Base-by-base conservation (phyloP, 2,888 invertebrate genomes). In the Ephialtes manifestator region DNA sequence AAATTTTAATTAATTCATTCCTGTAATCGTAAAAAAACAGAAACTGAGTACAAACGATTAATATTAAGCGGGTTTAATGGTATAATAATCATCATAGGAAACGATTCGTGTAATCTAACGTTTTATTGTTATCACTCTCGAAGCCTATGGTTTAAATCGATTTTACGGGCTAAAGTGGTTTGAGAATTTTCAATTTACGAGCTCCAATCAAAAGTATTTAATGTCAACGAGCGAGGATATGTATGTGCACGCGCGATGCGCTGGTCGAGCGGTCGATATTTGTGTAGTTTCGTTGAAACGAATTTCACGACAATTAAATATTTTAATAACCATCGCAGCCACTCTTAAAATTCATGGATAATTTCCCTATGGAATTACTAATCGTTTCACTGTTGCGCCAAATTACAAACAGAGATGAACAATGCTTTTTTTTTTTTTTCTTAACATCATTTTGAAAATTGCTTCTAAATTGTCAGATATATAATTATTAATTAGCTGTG, bases 81-180 rank as follows among this genome's bases (percentile, higher is more conserved):
- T 11, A 18, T 15, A 18, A 48, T 15, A 75, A 68, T 67, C 15
- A 67, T n/a, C 68, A 48, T 7, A 60, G n/a, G 31, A 28, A 46
- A 51, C 11, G 8, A 70, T 74, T 11, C 55, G 77, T 60, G 75
- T 85, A 71, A 82, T 81, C 75, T 85, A 85, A 82, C 82, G 70
- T 82, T 85, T 85, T 85, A 85, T 85, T 84, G 35, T 81, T 76
- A 71, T 81, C 79, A 82, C 82, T 79, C 79, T 75, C 82, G 63
- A 85, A 85, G 79, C 75, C 78, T 71, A 81, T 74, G 68, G 68
- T 79, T 82, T 82, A 82, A 79, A 85, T 84, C 39, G 53, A 43
- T 35, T 68, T 84, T 67, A 35, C 68, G 55, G 53, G 31, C 75
- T 75, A 78, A 78, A 75, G 75, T 58, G 51, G 63, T 75, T 81